These are phyloP conservation scores for Folsomia manolachei DNA, from an alignment of 2,888 invertebrate genomes.

Conservation along the genomic window DNA sequence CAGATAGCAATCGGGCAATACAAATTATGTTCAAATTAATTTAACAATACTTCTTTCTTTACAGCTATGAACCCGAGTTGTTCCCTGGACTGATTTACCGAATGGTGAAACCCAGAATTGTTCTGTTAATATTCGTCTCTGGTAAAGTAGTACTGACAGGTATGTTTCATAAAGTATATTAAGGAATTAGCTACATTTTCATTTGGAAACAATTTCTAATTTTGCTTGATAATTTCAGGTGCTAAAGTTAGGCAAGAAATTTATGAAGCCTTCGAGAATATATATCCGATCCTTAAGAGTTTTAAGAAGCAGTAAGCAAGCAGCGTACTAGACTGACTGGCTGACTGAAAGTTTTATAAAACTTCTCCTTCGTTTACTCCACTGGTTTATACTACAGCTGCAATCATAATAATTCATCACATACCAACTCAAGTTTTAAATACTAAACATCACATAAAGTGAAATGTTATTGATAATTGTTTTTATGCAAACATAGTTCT, in stretches of 20 bases:
- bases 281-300: conserved; percentile 90
- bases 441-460: too few species aligned
- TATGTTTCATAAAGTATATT: conserved; percentile 49
- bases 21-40: too few species aligned
- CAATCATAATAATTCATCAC: too few species aligned
- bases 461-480: too few species aligned
- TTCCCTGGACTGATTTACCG: conserved; percentile 98
- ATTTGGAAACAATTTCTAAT: too few species aligned
- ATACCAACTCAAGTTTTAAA: conserved; percentile 27
- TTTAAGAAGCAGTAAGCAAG: conserved; percentile 73
- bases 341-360: background rate
- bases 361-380: conserved; percentile 20
- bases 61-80: conserved; percentile 93
- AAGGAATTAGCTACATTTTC: conserved; percentile 10
- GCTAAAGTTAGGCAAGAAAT: conserved; percentile 89
- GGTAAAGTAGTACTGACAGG: conserved; percentile 96
- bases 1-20: too few species aligned
- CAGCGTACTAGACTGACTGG: background rate
- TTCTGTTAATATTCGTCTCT: conserved; percentile 95
- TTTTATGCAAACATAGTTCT: too few species aligned
- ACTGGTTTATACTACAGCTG: too few species aligned
- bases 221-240: conserved; percentile 60
- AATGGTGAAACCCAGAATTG: conserved; percentile 93
- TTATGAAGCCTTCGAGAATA: conserved; percentile 87
- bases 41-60: too few species aligned